A percentile compares a stretch with the other conserved stretches of the same genome.
Conservation (phyloP, 2,797 vertebrate species). For the Peromyscus attwateri region DNA sequence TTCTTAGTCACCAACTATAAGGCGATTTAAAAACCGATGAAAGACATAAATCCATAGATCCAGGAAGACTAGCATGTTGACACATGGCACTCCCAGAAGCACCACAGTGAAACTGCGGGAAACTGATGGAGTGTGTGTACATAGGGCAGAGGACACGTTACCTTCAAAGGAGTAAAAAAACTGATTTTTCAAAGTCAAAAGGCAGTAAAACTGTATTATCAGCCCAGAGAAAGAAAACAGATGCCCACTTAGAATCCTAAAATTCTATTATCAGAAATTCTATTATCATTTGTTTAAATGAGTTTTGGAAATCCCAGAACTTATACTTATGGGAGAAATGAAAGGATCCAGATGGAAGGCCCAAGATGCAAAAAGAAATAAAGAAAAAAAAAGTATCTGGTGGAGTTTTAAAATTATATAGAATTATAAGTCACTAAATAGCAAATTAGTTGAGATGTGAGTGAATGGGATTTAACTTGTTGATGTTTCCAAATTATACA, state of each 20-base stretch:
- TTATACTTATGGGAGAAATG: conserved; percentile 24
- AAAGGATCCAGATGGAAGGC: conserved; percentile 20
- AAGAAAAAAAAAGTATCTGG: neutral
- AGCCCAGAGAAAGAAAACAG: conserved; percentile 11
- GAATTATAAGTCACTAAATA: conserved; percentile 50
- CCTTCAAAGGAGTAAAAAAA: conserved; percentile 5
- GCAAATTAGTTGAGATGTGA: conserved; percentile 11
- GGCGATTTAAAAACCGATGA: conserved; percentile 14
- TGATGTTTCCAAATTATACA: conserved; percentile 35
- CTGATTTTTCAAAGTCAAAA: conserved; percentile 45
- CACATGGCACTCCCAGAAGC: neutral
- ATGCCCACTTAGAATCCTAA: neutral
- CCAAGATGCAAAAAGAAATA: conserved; percentile 28
- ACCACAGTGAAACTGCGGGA: conserved; percentile 30
- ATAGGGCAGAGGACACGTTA: neutral
- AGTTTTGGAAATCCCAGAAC: conserved; percentile 29
- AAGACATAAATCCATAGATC: conserved; percentile 44
- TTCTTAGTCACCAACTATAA: conserved; percentile 27
- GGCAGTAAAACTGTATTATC: conserved; percentile 13
- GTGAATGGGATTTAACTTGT: conserved; percentile 5
- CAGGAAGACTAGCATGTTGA: neutral
- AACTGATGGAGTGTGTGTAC: neutral
- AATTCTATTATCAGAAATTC: neutral
- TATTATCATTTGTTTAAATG: neutral
- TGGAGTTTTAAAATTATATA: conserved; percentile 8